Evolutionary conservation across 2,797 vertebrate genomes (phyloP).

Genomic region (Ciconia nigra): DNA sequence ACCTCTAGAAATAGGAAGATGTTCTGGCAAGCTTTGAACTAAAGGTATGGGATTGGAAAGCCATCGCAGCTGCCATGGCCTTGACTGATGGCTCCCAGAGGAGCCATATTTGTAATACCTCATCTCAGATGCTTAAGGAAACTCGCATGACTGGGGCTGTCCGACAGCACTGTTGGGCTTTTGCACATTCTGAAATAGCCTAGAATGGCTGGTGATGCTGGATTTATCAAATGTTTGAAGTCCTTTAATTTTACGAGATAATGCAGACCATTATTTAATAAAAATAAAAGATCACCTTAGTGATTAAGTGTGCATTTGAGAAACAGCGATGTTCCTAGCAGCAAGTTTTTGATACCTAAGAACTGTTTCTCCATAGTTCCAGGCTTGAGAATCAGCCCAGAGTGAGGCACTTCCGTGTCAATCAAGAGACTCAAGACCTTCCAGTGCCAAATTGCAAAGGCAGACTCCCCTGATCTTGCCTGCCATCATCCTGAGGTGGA

Average conservation of each 20-base stretch:
- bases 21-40: constrained; percentile 62
- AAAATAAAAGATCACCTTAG: constrained; percentile 2
- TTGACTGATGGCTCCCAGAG: constrained; percentile 29
- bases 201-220: background rate
- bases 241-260: background rate
- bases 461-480: background rate
- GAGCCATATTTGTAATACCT: constrained; percentile 33
- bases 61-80: constrained; percentile 11
- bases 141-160: background rate
- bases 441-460: background rate
- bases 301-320: background rate
- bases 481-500: background rate
- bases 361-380: background rate
- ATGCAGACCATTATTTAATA: background rate
- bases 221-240: background rate
- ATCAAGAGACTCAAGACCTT: background rate
- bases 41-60: constrained; percentile 37
- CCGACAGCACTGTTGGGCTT: background rate
- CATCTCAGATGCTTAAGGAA: constrained; percentile 41
- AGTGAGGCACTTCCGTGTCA: background rate
- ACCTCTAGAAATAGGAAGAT: constrained; percentile 49
- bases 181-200: background rate
- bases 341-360: background rate
- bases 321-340: background rate
- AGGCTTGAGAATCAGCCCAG: background rate